phyloP scores from a whole-genome alignment of 2,113 vertebrate genomes.

The Desmodus rotundus region DNA sequence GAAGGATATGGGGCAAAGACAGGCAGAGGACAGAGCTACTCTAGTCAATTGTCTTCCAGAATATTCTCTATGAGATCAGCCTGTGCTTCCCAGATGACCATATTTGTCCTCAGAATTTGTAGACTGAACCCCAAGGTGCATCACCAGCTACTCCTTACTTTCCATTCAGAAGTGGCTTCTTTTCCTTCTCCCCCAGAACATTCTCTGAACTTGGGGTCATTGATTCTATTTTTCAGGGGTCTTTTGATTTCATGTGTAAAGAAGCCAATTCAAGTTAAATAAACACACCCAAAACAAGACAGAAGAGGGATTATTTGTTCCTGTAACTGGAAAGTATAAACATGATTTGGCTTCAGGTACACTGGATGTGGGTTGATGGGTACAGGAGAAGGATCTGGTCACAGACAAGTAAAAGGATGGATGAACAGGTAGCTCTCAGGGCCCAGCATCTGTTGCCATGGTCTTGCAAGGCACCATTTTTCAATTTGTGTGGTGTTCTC shows the following conservation, averaged over 20 bases:
- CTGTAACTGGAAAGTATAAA: neutral
- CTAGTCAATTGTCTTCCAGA: slow-evolving; percentile 44
- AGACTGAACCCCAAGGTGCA: neutral
- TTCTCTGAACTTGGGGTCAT: neutral
- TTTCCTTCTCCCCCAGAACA: neutral
- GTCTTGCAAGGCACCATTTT: neutral
- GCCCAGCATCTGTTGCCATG: neutral
- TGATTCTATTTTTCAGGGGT: neutral
- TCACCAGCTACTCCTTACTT: neutral
- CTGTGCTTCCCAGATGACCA: neutral
- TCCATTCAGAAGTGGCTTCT: neutral
- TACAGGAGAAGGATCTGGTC: neutral
- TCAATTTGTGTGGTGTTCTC: neutral
- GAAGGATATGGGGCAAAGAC: slow-evolving; percentile 63
- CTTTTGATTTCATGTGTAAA: slow-evolving; percentile 10
- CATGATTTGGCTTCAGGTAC: neutral
- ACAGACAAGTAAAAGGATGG: neutral
- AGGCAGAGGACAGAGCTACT: slow-evolving; percentile 31
- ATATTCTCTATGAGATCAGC: slow-evolving; percentile 29
- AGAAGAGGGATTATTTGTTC: neutral
- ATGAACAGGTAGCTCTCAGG: neutral
- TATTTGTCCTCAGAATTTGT: fast-evolving
- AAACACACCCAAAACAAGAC: neutral
- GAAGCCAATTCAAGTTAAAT: slow-evolving; percentile 9
- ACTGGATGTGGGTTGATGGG: neutral